Evolutionary conservation across 2,113 vertebrate species (phyloP).

Genomic region (Platichthys flesus): DNA sequence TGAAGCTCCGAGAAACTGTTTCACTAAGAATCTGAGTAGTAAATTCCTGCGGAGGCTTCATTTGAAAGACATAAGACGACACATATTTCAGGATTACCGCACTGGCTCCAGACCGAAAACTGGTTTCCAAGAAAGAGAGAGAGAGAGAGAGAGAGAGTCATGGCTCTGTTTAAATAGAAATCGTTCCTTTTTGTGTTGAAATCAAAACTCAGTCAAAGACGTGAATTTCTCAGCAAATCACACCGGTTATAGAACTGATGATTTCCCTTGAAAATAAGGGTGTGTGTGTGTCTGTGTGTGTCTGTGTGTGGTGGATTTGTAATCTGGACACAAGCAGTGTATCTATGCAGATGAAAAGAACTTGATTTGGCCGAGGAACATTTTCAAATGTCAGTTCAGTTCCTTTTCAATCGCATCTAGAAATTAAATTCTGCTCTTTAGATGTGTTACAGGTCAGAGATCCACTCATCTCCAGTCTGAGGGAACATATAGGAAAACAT

Average conservation of each 20-base stretch:
- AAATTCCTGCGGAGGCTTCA: too few relatives aligned
- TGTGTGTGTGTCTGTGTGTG: too few relatives aligned
- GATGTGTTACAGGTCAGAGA: constrained; percentile 4
- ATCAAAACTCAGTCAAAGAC: constrained; percentile 21
- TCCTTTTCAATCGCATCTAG: constrained; percentile 12
- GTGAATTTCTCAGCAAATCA: background rate
- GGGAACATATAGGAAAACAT: background rate
- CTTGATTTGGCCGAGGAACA: constrained; percentile 27
- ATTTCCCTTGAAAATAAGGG: too few relatives aligned
- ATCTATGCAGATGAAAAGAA: constrained; percentile 22
- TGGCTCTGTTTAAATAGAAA: background rate
- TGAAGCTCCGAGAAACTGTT: too few relatives aligned
- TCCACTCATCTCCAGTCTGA: background rate
- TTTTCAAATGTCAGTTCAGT: constrained; percentile 5
- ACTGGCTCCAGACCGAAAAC: too few relatives aligned
- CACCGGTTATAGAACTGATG: too few relatives aligned
- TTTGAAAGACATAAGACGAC: too few relatives aligned
- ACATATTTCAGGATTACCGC: too few relatives aligned
- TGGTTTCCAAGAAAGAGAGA: too few relatives aligned
- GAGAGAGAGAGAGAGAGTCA: background rate
- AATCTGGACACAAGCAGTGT: constrained; percentile 11
- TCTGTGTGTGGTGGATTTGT: constrained; percentile 36
- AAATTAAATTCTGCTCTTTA: constrained; percentile 10
- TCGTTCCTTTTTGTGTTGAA: constrained; percentile 8
- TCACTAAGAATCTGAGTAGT: too few relatives aligned